A percentile compares a stretch with the other conserved stretches of the same genome.
Conservation (phyloP, 2,888 invertebrate species). For the Limnephilus rhombicus region DNA sequence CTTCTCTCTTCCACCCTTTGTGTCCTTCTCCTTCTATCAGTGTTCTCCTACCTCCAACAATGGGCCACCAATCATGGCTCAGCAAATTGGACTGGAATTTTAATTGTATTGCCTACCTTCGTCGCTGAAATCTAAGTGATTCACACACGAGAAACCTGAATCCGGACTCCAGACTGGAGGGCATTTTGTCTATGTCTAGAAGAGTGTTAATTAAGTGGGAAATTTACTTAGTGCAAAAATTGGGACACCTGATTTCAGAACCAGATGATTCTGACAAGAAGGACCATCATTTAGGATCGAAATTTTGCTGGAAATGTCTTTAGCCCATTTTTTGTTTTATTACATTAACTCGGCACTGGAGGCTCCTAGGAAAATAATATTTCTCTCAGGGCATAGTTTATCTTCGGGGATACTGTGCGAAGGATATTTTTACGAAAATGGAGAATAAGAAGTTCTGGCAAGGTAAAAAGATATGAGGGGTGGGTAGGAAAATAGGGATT, state of each 20-base stretch:
- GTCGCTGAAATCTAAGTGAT: background rate
- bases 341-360: too few relatives aligned
- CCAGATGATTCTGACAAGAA: background rate
- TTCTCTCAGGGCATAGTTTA: too few relatives aligned
- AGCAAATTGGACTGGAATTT: constrained; percentile 49
- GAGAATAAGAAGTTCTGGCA: too few relatives aligned
- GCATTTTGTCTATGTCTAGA: background rate
- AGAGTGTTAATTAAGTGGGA: background rate
- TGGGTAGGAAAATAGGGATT: too few relatives aligned
- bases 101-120: constrained; percentile 32
- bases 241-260: background rate
- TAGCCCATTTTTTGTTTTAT: too few relatives aligned
- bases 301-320: too few relatives aligned
- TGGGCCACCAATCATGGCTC: constrained; percentile 48
- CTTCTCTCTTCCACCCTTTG: background rate
- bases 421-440: too few relatives aligned
- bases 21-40: constrained; percentile 42
- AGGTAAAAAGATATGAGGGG: too few relatives aligned
- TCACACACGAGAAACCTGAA: background rate
- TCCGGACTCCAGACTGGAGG: background rate
- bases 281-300: too few relatives aligned
- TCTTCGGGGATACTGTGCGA: too few relatives aligned
- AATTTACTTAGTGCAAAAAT: background rate
- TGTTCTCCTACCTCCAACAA: constrained; percentile 44
- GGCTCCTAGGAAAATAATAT: too few relatives aligned